Percentiles rank a stretch among this genome's conserved stretches.
phyloP scores from a whole-genome alignment of 2,888 invertebrate genomes.

The Limnephilus rhombicus region DNA sequence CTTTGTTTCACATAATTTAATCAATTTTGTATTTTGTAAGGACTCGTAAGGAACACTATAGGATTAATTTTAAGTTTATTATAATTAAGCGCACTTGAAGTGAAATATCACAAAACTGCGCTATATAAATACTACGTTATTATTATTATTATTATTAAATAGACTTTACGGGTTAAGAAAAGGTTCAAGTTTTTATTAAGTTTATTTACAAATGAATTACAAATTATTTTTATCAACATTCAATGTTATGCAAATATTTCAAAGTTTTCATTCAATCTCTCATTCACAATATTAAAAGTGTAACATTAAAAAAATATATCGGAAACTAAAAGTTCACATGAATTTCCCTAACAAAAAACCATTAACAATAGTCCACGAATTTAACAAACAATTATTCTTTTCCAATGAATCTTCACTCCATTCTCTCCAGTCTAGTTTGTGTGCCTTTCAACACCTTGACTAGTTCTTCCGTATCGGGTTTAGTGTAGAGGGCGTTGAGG shows the following conservation, averaged over 20 bases:
- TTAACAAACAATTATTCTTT: slow-evolving; percentile 19
- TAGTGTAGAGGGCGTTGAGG: slow-evolving; percentile 86
- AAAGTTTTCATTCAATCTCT: slow-evolving; percentile 6
- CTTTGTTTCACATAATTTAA: too few species aligned
- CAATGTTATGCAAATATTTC: slow-evolving; percentile 19
- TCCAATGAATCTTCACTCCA: slow-evolving; percentile 64
- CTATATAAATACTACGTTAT: too few species aligned
- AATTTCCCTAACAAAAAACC: slow-evolving; percentile 28
- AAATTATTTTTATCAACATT: slow-evolving; percentile 15
- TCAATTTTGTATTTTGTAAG: too few species aligned
- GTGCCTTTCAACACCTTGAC: slow-evolving; percentile 76
- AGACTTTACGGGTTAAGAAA: too few species aligned
- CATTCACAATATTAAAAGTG: slow-evolving; percentile 28
- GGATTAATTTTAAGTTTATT: too few species aligned
- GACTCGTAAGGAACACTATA: too few species aligned
- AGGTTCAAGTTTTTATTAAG: neutral
- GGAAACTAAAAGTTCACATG: slow-evolving; percentile 18
- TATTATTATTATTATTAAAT: too few species aligned
- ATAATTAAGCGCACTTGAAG: too few species aligned
- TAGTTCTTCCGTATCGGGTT: slow-evolving; percentile 82
- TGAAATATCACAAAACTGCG: too few species aligned
- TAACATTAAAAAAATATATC: slow-evolving; percentile 48
- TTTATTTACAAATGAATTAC: slow-evolving; percentile 43
- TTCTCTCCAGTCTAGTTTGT: slow-evolving; percentile 68
- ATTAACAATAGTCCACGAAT: neutral